Base-by-base conservation (phyloP, 1,140 invertebrate species). In the Drosophila jambulina region DNA sequence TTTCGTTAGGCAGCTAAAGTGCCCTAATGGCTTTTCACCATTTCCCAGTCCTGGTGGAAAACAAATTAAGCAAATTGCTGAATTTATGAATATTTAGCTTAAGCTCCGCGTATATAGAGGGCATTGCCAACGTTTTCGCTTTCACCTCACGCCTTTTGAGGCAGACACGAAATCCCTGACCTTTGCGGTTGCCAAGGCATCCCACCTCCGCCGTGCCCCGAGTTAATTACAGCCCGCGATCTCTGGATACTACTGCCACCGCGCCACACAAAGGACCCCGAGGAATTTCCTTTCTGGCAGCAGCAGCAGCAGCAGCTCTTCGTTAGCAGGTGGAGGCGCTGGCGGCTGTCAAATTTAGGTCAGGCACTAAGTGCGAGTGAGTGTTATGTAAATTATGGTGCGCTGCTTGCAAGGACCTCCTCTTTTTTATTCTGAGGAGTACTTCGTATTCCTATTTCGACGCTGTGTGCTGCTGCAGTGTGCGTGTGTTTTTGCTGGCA, bases 361-460 rank as follows among this genome's bases (percentile, higher is more conserved):
- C 84, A 87, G 76, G 64, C 85, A 90, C 80, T 87, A 87, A 84
- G 85, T 83, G 81, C 79, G 80, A 88, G 85, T 81, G 84, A 87
- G 85, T 87, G 84, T 87, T 84, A 87, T 87, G 84, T 81, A 87
- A 87, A 87, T 87, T 88, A 84, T 71, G 72, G 61, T 48, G 72
- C 62, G 72, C 49, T 64, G 68, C 72, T 75, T 49, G 63, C 80
- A 87, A 87, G 85, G 85, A 88, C 72, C 72, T 71, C 27, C n/a
- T n/a, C 32, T 25, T 45, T 32, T 43, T 70, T 36, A 38, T 59
- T 43, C 40, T 25, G 17, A 42, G 48, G 34, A 53, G 54, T 70
- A 62, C 36, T 38, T 38, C 53, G 54, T 68, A 62, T 56, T 70
- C 19, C 63, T 70, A 62, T 69, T 68, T 17, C 59, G 10, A 45